Evolutionary conservation across 2,888 invertebrate genomes (phyloP).

Genomic region (Quadroppia sp.): DNA sequence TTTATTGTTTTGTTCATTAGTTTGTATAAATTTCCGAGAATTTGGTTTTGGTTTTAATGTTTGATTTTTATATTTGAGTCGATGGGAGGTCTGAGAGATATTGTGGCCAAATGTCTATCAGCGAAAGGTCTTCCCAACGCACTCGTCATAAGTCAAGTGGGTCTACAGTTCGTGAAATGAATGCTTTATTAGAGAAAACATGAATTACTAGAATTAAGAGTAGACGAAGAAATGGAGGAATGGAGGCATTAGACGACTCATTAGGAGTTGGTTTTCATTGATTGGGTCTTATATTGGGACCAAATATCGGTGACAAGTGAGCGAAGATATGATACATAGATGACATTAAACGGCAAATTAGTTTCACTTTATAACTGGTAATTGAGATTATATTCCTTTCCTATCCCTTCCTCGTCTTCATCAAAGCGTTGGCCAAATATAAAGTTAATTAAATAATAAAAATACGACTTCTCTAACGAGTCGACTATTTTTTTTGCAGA

Average conservation of each 20-base stretch:
- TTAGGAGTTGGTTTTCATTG: background rate
- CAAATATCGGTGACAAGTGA: conserved; percentile 26
- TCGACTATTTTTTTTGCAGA: conserved; percentile 29
- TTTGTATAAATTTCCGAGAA: background rate
- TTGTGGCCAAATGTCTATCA: conserved; percentile 2
- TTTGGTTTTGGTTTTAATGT: conserved; percentile 14
- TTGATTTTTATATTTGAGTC: conserved; percentile 29
- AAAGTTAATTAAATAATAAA: conserved; percentile 38
- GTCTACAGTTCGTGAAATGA: conserved; percentile 30
- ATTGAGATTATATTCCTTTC: conserved; percentile 37
- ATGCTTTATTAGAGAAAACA: conserved; percentile 32
- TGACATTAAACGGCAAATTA: conserved; percentile 36
- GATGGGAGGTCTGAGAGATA: conserved; percentile 26
- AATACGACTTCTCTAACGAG: conserved; percentile 22
- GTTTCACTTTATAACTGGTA: conserved; percentile 38
- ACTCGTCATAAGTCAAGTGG: conserved; percentile 23
- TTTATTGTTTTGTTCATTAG: conserved; percentile 27
- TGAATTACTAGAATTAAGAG: conserved; percentile 27
- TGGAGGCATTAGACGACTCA: background rate
- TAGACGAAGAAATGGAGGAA: background rate
- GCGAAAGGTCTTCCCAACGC: conserved; percentile 20
- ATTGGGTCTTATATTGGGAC: background rate
- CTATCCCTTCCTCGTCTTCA: conserved; percentile 13
- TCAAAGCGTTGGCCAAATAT: conserved; percentile 23
- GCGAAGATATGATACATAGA: conserved; percentile 22